Base-by-base conservation (phyloP, 2,113 vertebrate species). In the Rhinolophus ferrumequinum region DNA sequence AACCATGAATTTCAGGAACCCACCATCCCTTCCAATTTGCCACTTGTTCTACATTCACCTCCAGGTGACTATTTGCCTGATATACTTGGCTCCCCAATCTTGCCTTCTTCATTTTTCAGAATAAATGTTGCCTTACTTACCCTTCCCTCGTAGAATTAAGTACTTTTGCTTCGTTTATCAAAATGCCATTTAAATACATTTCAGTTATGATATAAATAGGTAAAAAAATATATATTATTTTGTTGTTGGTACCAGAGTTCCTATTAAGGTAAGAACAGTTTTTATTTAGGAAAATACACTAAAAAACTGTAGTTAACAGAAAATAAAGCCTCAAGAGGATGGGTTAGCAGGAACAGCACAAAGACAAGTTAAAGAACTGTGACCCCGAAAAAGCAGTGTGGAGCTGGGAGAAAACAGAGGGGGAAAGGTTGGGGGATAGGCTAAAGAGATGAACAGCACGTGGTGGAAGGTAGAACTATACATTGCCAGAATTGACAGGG, bases 251-350 rank as follows among this genome's bases (percentile, higher is more conserved):
- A 93, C 19, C 24, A 52, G 75, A 67, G 11, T 85, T 93, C 38
- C 15, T 76, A 3, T 66, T 66, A 84, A 19, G 80, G 19, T 88
- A 97, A 52, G n/a, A 44, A 64, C 19, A 44, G 5, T 60, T 96
- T 96, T 95, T 92, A 64, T 90, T 77, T 88, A 77, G 54, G 58
- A 94, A 94, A 92, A 62, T 26, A 58, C 7, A 50, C 3, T 11
- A n/a, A 62, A 58, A 97, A 90, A 3, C 47, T 77, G 81, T 77
- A 79, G 28, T 35, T 84, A 72, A 92, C 38, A 81, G 80, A 83
- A 92, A 90, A 64, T 47, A 76, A 94, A 38, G 15, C 24, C 56
- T 81, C 33, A 12, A 15, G 7, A 33, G n/a, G 41, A 35, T 3
- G 6, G 7, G n/a, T 24, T 56, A 92, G 26, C 3, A 60, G n/a